phyloP scores from a whole-genome alignment of 2,113 vertebrate genomes.

The Anser cygnoides region DNA sequence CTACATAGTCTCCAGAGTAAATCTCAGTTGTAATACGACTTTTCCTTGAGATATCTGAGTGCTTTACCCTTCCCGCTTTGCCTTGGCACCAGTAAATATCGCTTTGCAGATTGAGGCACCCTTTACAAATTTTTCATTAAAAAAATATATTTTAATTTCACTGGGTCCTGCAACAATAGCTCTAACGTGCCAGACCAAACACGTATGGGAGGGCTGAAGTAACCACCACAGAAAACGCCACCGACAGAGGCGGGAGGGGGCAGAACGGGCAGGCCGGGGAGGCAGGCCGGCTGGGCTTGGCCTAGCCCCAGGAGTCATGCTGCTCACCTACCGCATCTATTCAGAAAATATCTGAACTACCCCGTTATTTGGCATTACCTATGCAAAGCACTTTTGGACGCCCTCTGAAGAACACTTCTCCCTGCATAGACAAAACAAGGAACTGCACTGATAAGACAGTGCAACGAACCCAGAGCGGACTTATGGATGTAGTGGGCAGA shows the following conservation, averaged over 20 bases:
- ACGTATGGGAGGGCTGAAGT: not conserved
- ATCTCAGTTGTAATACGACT: not conserved
- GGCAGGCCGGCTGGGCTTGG: not conserved
- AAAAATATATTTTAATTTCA: not conserved
- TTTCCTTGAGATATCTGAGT: not conserved
- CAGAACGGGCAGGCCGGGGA: not conserved
- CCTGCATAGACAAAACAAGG: not conserved
- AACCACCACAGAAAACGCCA: not conserved
- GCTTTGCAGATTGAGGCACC: not conserved
- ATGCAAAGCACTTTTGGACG: rapidly evolving
- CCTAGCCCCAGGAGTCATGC: not conserved
- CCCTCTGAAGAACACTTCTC: not conserved
- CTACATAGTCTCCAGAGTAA: not conserved
- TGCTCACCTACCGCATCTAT: not conserved
- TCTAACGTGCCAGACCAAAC: not conserved
- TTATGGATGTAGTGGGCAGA: rapidly evolving
- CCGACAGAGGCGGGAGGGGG: not conserved
- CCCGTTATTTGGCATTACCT: not conserved
- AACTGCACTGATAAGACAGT: not conserved
- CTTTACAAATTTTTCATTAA: not conserved
- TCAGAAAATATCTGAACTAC: not conserved
- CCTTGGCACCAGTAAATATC: not conserved
- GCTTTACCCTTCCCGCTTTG: not conserved
- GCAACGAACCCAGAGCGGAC: too few relatives aligned
- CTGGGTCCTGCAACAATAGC: not conserved